Base-by-base conservation (phyloP, 2,888 invertebrate genomes). In the Scrobipalpa costella region DNA sequence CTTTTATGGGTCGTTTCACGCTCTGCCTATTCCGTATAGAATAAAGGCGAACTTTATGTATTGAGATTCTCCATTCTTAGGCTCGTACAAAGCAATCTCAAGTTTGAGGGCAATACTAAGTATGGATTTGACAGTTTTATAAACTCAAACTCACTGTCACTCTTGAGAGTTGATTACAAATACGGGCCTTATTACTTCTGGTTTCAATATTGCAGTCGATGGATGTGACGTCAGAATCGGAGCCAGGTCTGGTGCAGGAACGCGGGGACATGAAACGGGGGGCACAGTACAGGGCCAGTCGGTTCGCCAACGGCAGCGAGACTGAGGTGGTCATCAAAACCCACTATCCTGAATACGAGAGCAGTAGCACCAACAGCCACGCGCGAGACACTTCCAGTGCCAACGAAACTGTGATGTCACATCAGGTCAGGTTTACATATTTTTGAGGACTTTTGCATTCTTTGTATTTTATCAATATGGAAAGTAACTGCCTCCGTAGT, bases 191-290 rank as follows among this genome's bases (percentile, higher is more conserved):
- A n/a, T n/a, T n/a, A n/a, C n/a, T 8, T 7, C 7, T 49, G 7
- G 1, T 49, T n/a, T 2, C 2, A 1, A 49, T 8, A 36, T 58
- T 40, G 7, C 58, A 58, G 58, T 58, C 58, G 3, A 21, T 38
- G 36, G 21, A 58, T 7, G 21, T 40, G 36, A 58, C 58, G 1
- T 58, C 58, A 40, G 58, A 44, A 19, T 58, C 58, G 19, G 58
- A 58, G 13, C 15, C 13, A 8, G 58, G 58, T 21, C 21, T 58
- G 11, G 13, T n/a, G 0, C 38, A 40, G 13, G 58, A 21, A 7
- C 38, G 36, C 5, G 40, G 58, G 11, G 58, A 58, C 36, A 27
- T 27, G 15, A 57, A 15, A 7, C 34, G 36, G 15, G 57, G 36
- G 15, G 57, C 57, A 0, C 15, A 17, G 36, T 57, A 57, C 36